A percentile compares a stretch with the other conserved stretches of the same genome.
Conservation (phyloP, 2,113 vertebrate species). For the Gymnarchus niloticus region DNA sequence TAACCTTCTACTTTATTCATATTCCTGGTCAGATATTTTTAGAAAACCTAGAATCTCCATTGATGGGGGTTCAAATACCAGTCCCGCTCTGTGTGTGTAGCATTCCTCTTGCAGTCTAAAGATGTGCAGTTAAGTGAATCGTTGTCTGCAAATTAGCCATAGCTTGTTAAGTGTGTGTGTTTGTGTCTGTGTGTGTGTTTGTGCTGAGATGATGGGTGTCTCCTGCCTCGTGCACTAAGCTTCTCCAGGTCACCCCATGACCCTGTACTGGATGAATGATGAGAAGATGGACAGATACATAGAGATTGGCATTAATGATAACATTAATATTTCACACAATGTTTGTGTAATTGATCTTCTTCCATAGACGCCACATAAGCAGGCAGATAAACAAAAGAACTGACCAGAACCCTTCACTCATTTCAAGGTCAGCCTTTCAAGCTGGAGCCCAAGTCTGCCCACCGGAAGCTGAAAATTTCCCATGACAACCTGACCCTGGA, state of each 20-base stretch:
- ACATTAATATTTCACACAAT: not conserved
- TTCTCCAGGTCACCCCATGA: no score
- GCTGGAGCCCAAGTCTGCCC: conserved; percentile 91
- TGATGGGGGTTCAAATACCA: not conserved
- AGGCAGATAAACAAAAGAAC: not conserved
- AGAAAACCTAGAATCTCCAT: no score
- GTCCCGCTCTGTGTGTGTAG: not conserved
- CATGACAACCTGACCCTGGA: conserved; percentile 95
- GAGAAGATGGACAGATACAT: no score
- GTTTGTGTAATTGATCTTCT: not conserved
- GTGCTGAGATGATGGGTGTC: not conserved
- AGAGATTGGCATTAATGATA: not conserved
- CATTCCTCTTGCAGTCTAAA: no score
- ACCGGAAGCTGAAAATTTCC: conserved; percentile 88
- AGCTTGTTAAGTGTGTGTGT: no score
- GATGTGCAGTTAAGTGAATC: no score
- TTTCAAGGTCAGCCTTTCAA: conserved; percentile 93
- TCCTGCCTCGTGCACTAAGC: no score
- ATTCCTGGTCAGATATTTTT: no score
- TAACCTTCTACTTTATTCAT: no score
- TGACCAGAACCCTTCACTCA: not conserved
- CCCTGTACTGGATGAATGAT: no score
- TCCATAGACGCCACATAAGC: not conserved
- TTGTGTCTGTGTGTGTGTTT: no score
- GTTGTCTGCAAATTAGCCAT: no score